Conservation (phyloP, 2,888 invertebrate species). For the Encarsia formosa region DNA sequence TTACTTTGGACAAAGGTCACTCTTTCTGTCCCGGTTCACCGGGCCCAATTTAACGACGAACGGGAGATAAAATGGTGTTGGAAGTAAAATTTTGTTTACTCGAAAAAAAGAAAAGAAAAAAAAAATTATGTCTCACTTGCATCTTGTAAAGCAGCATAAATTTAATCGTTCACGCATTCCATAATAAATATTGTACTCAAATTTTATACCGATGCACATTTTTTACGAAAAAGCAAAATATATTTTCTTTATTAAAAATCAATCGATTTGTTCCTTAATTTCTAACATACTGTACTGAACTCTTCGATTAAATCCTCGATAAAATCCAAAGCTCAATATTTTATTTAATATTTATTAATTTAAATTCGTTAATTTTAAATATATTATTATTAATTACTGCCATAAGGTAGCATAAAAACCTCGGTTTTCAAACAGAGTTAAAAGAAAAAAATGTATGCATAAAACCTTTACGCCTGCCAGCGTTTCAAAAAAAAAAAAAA, state of each 20-base stretch:
- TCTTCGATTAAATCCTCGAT: too few species aligned
- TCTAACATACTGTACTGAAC: background rate
- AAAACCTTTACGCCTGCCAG: too few species aligned
- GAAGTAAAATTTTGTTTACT: conserved; percentile 13
- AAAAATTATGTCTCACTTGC: too few species aligned
- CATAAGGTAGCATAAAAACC: background rate
- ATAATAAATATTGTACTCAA: conserved; percentile 18
- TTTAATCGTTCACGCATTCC: conserved; percentile 19
- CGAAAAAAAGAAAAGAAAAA: too few species aligned
- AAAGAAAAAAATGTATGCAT: background rate
- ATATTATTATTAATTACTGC: too few species aligned
- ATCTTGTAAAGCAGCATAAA: conserved; percentile 22
- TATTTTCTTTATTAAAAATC: conserved; percentile 28
- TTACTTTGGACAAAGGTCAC: conserved; percentile 3
- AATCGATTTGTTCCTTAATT: conserved; percentile 6
- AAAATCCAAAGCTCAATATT: too few species aligned
- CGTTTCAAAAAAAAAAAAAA: too few species aligned
- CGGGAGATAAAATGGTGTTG: background rate
- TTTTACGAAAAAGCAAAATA: conserved; percentile 24
- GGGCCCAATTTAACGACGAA: conserved; percentile 1
- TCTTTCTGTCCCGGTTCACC: too few species aligned
- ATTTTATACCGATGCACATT: conserved; percentile 21
- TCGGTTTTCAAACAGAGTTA: too few species aligned
- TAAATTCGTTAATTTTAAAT: too few species aligned
- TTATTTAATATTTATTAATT: too few species aligned